Conservation (phyloP, 2,888 invertebrate species). For the Pyrrhia umbra region DNA sequence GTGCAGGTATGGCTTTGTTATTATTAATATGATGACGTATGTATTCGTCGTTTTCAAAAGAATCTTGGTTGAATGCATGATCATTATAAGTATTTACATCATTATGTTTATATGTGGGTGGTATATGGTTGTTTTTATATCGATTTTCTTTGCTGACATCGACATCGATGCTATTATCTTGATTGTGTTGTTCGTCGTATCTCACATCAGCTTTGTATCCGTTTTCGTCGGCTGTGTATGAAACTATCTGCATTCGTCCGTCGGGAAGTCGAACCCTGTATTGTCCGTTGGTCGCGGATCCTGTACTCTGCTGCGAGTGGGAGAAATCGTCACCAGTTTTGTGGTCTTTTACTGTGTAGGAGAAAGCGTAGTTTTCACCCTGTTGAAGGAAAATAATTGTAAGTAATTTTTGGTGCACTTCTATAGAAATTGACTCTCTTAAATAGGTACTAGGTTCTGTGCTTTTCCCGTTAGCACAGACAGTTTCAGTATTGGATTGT, state of each 20-base stretch:
- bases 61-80: conserved; percentile 41
- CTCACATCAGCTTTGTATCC: conserved; percentile 92
- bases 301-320: conserved; percentile 91
- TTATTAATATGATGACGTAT: conserved; percentile 53
- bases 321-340: conserved; percentile 92
- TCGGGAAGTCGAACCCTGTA: conserved; percentile 93
- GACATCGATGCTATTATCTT: conserved; percentile 63
- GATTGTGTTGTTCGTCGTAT: conserved; percentile 86
- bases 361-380: conserved; percentile 91
- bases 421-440: not conserved
- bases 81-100: conserved; percentile 20
- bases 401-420: not conserved
- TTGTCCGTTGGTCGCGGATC: conserved; percentile 92
- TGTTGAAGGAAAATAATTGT: conserved; percentile 60
- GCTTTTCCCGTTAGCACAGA: too few species aligned
- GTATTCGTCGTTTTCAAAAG: conserved; percentile 54
- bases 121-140: conserved; percentile 36
- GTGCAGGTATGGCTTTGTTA: not conserved
- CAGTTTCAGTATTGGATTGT: too few species aligned
- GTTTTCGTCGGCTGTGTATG: conserved; percentile 92
- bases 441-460: not conserved
- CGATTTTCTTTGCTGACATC: conserved; percentile 46
- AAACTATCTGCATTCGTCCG: conserved; percentile 92
- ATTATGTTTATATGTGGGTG: conserved; percentile 27
- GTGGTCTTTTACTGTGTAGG: conserved; percentile 91